Evolutionary conservation across 2,113 vertebrate genomes (phyloP).

Genomic region (Tachuris rubrigastra): DNA sequence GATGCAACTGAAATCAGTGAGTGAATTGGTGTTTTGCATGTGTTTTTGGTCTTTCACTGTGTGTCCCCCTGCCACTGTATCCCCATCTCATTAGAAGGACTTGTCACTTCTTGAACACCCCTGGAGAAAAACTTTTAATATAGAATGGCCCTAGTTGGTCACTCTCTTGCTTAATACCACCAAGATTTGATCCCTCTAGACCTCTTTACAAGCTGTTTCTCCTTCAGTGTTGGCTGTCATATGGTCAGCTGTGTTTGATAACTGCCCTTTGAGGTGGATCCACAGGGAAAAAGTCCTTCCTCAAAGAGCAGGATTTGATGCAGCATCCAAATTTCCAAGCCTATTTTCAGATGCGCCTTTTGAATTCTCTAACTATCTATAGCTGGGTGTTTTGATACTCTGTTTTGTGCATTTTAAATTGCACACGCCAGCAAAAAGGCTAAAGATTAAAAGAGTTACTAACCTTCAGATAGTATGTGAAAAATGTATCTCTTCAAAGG

Average conservation of each 20-base stretch:
- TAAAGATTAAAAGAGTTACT: slow-evolving; percentile 50
- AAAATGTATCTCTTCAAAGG: slow-evolving; percentile 27
- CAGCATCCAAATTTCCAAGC: not conserved
- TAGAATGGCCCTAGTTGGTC: not conserved
- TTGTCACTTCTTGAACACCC: not conserved
- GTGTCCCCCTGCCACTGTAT: not conserved
- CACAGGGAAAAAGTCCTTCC: not conserved
- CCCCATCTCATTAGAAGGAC: not conserved
- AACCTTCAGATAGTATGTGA: slow-evolving; percentile 20
- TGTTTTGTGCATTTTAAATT: slow-evolving; percentile 52
- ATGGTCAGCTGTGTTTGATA: not conserved
- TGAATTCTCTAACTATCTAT: not conserved
- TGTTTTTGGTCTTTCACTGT: not conserved
- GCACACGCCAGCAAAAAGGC: slow-evolving; percentile 15
- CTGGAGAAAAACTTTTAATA: not conserved
- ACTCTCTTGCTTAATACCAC: not conserved
- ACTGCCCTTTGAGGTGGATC: not conserved
- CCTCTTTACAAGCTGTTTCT: not conserved
- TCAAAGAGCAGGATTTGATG: not conserved
- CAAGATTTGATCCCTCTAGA: not conserved
- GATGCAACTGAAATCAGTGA: not conserved
- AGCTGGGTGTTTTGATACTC: slow-evolving; percentile 28
- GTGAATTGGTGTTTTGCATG: not conserved
- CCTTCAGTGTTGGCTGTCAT: not conserved
- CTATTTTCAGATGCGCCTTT: not conserved